These are phyloP conservation scores for Rhadinocentrus ornatus DNA, from an alignment of 2,797 vertebrate species.

Conservation along the genomic window DNA sequence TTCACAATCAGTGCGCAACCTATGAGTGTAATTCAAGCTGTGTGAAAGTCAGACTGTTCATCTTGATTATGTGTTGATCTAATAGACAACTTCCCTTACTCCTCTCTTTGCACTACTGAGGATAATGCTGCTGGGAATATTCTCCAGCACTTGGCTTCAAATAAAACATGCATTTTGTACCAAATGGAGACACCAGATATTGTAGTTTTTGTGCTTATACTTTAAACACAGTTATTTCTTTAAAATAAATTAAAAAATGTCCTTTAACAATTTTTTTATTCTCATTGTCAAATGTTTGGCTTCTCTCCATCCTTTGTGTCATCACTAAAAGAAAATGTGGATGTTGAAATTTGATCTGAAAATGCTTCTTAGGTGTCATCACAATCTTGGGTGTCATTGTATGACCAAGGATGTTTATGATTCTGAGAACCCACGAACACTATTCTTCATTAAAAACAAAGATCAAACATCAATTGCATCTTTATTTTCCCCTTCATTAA, in stretches of 20 bases:
- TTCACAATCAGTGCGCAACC: slow-evolving; percentile 41
- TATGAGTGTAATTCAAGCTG: slow-evolving; percentile 50
- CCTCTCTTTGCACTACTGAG: slow-evolving; percentile 72
- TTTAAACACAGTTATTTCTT: slow-evolving; percentile 21
- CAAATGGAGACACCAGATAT: slow-evolving; percentile 47
- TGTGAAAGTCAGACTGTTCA: slow-evolving; percentile 51
- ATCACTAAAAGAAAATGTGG: neutral
- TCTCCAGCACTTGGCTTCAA: slow-evolving; percentile 70
- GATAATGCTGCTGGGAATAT: slow-evolving; percentile 58
- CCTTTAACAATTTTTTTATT: too few species aligned
- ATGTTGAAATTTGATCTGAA: neutral
- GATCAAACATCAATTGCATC: slow-evolving; percentile 29
- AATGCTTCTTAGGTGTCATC: slow-evolving; percentile 15
- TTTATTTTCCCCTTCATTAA: slow-evolving; percentile 62
- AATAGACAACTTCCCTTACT: slow-evolving; percentile 43
- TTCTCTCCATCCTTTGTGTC: neutral
- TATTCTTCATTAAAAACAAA: slow-evolving; percentile 39
- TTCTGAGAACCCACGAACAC: slow-evolving; percentile 17
- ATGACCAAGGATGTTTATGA: slow-evolving; percentile 22
- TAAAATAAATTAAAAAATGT: neutral
- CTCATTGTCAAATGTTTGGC: neutral
- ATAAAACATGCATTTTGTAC: slow-evolving; percentile 75
- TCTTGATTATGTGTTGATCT: slow-evolving; percentile 49
- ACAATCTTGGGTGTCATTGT: slow-evolving; percentile 26
- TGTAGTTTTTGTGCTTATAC: slow-evolving; percentile 38